These are phyloP conservation scores for Mus musculus DNA, from an alignment of 2,113 vertebrate genomes.

Conservation along the genomic window GRCm39 chr14:57763501-57764000, in stretches of 20 bases:
- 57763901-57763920: not conserved
- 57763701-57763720: not conserved
- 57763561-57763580: not conserved
- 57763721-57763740: too few species aligned
- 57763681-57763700: not conserved
- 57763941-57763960: not conserved
- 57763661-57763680: not conserved
- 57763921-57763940: not conserved
- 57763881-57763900: rapidly evolving
- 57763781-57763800: too few species aligned
- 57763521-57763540: not conserved
- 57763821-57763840: not conserved
- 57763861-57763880: too few species aligned
- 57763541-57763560: not conserved
- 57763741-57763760: not conserved
- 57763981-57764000: too few species aligned
- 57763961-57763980: not conserved
- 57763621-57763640: not conserved
- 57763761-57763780: too few species aligned
- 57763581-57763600: not conserved
- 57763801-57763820: not conserved
- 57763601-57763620: not conserved
- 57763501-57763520: not conserved
- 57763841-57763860: not conserved
- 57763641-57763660: not conserved